Evolutionary conservation across 2,797 vertebrate genomes (phyloP), one percentile per base, ranked within the genome.

Genomic region (Sebastes kiyomatsui): DNA sequence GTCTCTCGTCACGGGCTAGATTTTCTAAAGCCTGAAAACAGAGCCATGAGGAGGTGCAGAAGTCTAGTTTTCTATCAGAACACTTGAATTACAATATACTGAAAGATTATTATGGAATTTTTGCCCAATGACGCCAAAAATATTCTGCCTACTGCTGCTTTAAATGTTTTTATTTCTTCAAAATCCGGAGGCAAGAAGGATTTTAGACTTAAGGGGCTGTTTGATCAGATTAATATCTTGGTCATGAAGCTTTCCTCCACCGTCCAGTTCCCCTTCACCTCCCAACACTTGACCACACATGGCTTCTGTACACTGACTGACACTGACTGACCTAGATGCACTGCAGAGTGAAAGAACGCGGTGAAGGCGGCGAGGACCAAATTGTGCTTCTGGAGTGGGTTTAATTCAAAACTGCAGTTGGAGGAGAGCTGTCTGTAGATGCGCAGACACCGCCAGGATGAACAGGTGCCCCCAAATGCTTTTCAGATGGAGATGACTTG

Each of bases 251-350:
- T 75, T 64, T 72, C 66, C 60, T 32, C 69, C 59, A 61, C 83
- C 59, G 71, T 80, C 46, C 46, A 32, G 10, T 46, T 64, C 58
- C 49, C 72, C 64, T 8, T 49, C 18, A 67, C 68, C 75, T 84
- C 67, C 72, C 73, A 76, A 66, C 72, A 78, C 89, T 87, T 85
- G 78, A 89, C 84, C 89, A 88, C 82, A 85, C 84, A 75, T 69
- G 83, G 75, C 80, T 64, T 78, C 64, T 23, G 33, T 61, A 27
- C 62, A 64, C 85, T 56, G 71, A 56, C 82, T 92, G 91, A 90
- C 90, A 64, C 85, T 56, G 71, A 56, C 82, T 92, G 91, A 90
- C 90, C 87, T 80, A 92, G 71, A 90, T 92, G 77, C 79, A 33
- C 66, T 18, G 73, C 70, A 46, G 77, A 86, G 67, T 73, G 81